phyloP scores from a whole-genome alignment of 2,797 vertebrate genomes.

The Parambassis ranga region DNA sequence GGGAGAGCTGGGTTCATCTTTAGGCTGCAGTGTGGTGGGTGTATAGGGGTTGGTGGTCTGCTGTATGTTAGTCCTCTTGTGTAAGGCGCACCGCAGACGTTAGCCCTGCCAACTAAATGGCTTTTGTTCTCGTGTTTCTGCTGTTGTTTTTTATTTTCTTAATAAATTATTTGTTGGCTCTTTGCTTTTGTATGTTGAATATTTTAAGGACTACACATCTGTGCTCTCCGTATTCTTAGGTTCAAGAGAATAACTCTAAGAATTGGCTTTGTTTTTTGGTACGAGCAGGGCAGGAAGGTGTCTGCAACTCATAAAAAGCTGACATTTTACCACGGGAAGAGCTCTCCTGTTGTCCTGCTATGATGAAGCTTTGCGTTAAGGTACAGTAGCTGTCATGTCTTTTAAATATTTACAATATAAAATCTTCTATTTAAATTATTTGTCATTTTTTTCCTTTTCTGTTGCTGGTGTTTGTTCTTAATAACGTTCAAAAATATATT shows the following conservation, averaged over 20 bases:
- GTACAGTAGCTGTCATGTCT: no score
- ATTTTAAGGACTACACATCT: conserved; percentile 77
- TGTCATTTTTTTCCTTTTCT: no score
- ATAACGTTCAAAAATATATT: no score
- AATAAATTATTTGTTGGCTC: conserved; percentile 80
- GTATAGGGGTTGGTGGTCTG: conserved; percentile 2
- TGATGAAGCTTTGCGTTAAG: no score
- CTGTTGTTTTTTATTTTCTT: conserved; percentile 68
- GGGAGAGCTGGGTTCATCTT: conserved; percentile 21
- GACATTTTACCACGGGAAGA: not conserved
- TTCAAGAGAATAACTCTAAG: conserved; percentile 40
- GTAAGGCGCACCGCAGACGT: conserved; percentile 17
- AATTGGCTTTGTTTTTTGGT: conserved; percentile 26
- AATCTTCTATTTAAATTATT: not conserved
- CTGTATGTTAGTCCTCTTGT: conserved; percentile 17
- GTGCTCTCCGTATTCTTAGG: conserved; percentile 52
- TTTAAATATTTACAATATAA: no score
- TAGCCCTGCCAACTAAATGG: conserved; percentile 51
- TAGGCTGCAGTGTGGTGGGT: conserved; percentile 13
- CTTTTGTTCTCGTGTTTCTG: conserved; percentile 70
- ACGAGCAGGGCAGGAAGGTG: not conserved
- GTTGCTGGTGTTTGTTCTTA: not conserved
- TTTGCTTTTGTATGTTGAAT: conserved; percentile 76
- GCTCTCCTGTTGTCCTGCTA: not conserved
- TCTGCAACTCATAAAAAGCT: not conserved